Conservation (phyloP, 2,113 vertebrate species). For the Pavo muticus region DNA sequence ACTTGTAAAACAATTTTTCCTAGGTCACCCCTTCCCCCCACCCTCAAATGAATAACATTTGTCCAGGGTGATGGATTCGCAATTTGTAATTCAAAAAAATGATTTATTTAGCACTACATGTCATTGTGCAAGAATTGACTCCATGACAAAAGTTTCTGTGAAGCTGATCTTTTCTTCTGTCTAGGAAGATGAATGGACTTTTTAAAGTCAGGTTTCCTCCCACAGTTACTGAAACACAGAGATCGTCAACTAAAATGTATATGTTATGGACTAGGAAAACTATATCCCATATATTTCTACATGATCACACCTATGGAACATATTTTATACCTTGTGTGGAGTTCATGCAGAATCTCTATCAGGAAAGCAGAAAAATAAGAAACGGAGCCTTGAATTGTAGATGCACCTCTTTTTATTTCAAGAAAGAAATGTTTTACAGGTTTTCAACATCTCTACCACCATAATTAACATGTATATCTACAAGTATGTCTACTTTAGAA, state of each 20-base stretch:
- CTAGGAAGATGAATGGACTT: slow-evolving; percentile 32
- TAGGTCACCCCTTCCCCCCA: not conserved
- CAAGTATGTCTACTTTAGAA: not conserved
- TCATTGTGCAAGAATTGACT: slow-evolving; percentile 49
- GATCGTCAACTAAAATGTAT: not conserved
- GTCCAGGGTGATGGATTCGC: not conserved
- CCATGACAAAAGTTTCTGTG: slow-evolving; percentile 37
- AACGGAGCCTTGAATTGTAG: not conserved
- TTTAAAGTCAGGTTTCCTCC: slow-evolving; percentile 15
- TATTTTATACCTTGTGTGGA: not conserved
- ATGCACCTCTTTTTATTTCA: not conserved
- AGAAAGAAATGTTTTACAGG: not conserved
- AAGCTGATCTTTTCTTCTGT: slow-evolving; percentile 54
- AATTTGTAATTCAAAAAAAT: slow-evolving; percentile 37
- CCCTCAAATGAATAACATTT: slow-evolving; percentile 5
- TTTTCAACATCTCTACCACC: not conserved
- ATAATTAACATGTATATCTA: not conserved
- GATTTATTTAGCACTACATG: slow-evolving; percentile 48
- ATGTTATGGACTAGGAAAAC: not conserved
- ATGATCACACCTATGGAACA: not conserved
- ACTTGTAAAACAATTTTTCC: slow-evolving; percentile 29
- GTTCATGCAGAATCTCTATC: not conserved
- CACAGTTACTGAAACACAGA: slow-evolving; percentile 14
- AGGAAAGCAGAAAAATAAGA: not conserved
- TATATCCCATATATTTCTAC: not conserved